Evolutionary conservation across 2,797 vertebrate genomes (phyloP), one percentile per base, ranked within the genome.

Genomic region (Notamacropus eugenii): DNA sequence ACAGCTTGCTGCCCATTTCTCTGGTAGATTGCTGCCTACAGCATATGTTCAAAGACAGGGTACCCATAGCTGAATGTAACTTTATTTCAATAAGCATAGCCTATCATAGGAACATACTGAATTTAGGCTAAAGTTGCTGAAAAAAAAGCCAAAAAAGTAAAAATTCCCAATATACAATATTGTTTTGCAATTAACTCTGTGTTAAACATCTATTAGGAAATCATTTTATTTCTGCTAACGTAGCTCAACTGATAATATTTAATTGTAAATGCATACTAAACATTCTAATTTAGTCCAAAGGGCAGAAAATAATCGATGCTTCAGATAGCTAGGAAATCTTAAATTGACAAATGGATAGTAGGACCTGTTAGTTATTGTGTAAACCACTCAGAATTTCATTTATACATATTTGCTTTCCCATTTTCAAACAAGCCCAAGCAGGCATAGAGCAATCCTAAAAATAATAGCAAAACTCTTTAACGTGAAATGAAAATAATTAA

Each of bases 11-110:
- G 98, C 97, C 98, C 97, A 98, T 98, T 98, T 98, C 98, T 98
- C 98, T 98, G 98, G 96, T 97, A 98, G 98, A 98, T 98, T 97
- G 97, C 97, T 98, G 98, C 98, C 98, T 98, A 97, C 97, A 98
- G 98, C 98, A 98, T 99, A 98, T 99, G 98, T 98, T 99, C 98
- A 98, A 98, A 99, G 98, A 98, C 98, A 99, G 98, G 98, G 98
- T 98, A 98, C 96, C 98, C 97, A 97, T 98, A 98, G 98, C 97
- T 97, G 98, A 98, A 97, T 97, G 95, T 97, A 98, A 97, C 97
- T 98, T 98, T 98, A 98, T 98, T 98, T 98, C 97, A 97, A 98
- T 98, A 98, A 99, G 98, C 98, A 98, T 95, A 98, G 97, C 98
- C 98, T 98, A 96, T 91, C 97, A 97, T 98, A 97, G 98, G 95